Percentiles rank a stretch among this genome's conserved stretches.
phyloP scores from a whole-genome alignment of 2,797 vertebrate species.

The Microcaecilia unicolor region DNA sequence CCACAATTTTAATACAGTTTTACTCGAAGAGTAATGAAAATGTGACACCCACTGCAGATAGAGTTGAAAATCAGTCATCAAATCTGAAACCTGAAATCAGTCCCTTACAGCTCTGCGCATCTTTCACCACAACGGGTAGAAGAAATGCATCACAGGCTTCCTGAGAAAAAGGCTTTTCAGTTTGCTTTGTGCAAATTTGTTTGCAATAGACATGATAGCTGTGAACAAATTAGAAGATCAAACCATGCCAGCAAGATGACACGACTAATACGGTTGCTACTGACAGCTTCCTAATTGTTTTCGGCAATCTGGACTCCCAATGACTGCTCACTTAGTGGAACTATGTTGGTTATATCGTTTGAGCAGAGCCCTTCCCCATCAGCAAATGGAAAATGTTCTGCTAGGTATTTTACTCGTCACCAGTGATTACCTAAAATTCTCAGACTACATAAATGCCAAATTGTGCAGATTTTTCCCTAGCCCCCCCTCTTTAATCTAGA shows the following conservation, averaged over 20 bases:
- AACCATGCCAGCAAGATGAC: conserved; percentile 18
- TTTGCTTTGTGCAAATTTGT: no score
- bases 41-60: no score
- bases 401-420: conserved; percentile 35
- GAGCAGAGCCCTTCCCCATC: conserved; percentile 28
- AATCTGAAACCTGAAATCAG: no score
- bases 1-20: no score
- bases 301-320: conserved; percentile 16
- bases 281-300: conserved; percentile 6
- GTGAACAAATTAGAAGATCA: conserved; percentile 25
- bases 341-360: conserved; percentile 19
- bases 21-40: no score
- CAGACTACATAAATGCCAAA: conserved; percentile 32
- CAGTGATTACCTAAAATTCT: conserved; percentile 35
- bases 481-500: conserved; percentile 18
- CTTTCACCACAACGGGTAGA: no score
- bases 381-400: conserved; percentile 34
- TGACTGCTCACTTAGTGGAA: conserved; percentile 27
- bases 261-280: conserved; percentile 36
- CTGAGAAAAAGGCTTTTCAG: no score
- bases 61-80: no score
- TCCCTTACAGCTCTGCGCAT: no score
- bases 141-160: no score
- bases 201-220: conserved; percentile 28
- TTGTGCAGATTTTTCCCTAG: conserved; percentile 27